Conservation (phyloP, 2,797 vertebrate species). For the Sorex maritimensis region DNA sequence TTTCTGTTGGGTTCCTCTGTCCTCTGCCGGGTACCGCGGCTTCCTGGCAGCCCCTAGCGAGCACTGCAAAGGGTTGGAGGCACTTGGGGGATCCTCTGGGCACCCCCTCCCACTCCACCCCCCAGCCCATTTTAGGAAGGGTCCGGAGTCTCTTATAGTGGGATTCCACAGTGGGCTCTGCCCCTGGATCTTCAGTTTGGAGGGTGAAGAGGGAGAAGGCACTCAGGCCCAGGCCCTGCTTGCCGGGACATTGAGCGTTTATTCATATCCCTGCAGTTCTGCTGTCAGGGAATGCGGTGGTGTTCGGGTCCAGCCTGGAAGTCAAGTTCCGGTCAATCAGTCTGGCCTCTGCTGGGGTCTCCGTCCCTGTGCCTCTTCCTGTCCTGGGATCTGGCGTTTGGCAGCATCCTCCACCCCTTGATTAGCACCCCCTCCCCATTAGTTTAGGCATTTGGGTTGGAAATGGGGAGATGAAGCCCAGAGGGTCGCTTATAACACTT, state of each 20-base stretch:
- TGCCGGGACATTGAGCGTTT: not conserved
- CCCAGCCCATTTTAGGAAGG: slow-evolving; percentile 24
- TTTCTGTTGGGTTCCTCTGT: not conserved
- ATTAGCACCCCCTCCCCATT: too few relatives aligned
- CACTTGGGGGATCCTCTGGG: not conserved
- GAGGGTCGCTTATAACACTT: not conserved
- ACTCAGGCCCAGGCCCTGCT: too few relatives aligned
- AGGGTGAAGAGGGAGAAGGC: too few relatives aligned
- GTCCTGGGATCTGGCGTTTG: slow-evolving; percentile 63
- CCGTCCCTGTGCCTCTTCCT: slow-evolving; percentile 44
- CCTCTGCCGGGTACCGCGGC: not conserved
- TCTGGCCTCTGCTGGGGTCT: slow-evolving; percentile 30
- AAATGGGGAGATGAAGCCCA: not conserved
- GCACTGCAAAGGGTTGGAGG: not conserved
- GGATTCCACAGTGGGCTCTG: not conserved
- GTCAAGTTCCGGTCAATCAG: too few relatives aligned
- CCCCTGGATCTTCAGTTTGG: too few relatives aligned
- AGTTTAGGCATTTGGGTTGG: slow-evolving; percentile 1
- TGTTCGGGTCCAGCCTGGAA: too few relatives aligned
- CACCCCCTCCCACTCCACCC: not conserved
- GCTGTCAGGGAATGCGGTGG: not conserved
- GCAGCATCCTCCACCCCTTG: not conserved
- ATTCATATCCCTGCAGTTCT: slow-evolving; percentile 48
- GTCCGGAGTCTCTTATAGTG: not conserved
- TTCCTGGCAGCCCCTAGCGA: not conserved